Evolutionary conservation across 2,113 vertebrate genomes (phyloP), one percentile per base, ranked within the genome.

Genomic region (Coptodon rendalli): DNA sequence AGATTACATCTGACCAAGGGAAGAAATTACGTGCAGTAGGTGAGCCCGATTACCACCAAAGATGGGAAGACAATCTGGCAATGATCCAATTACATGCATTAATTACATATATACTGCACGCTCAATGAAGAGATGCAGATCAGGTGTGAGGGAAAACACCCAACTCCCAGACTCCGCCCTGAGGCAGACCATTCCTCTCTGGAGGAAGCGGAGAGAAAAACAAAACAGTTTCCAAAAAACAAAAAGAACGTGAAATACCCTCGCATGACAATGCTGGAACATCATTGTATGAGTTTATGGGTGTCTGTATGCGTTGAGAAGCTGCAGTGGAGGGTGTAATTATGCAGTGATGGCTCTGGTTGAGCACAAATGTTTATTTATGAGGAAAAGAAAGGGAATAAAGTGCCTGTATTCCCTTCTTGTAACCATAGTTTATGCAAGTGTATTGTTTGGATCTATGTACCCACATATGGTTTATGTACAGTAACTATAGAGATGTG

Each of bases 381-480:
- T 89, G 34, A 34, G 5, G 57, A n/a, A 3, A 7, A 48, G 22
- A 48, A 22, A 79, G 19, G 27, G 38, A 50, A 34, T 43, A 56
- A 57, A 76, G 59, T 5, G 1, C 14, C 45, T 80, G 12, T 79
- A 61, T 89, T 54, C 52, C 57, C 54, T 68, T 45, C 22, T 56
- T 86, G 61, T 12, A 53, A 17, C 19, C 2, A 34, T 16, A 87
- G 38, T 85, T 27, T 87, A 83, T 83, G 9, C 29, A 71, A 66
- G 53, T 71, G 61, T 52, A 14, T 40, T 66, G 17, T 71, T 80
- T 80, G 38, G 86, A 61, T 85, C 36, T 43, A 38, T 76, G 22
- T 45, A 27, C 38, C 68, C 43, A 59, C 81, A 68, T 86, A 82
- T 89, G 83, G 84, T 91, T 92, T 86, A 92, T 91, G 34, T 38